Evolutionary conservation across 35 echinoderm and acorn worm genomes (phyloP).

Genomic region (Lytechinus pictus): DNA sequence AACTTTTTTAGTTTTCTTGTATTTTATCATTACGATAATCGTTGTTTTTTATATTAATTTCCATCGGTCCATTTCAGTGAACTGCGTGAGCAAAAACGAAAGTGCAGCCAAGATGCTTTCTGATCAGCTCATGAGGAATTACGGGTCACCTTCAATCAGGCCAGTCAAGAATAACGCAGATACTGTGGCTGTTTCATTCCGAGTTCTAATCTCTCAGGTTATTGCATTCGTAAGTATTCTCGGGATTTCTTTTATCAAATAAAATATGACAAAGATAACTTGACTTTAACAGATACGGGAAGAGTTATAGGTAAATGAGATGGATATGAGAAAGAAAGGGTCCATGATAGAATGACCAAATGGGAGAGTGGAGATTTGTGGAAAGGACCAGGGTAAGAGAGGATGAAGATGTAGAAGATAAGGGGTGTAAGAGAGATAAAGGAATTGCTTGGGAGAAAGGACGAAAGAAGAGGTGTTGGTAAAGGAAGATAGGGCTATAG

Average conservation of each 20-base stretch:
- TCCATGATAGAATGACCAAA: not conserved
- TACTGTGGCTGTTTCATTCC: not conserved
- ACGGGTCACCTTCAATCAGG: not conserved
- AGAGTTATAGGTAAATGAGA: too few relatives aligned
- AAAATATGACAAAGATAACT: too few relatives aligned
- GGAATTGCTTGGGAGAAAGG: not conserved
- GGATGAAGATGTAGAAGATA: not conserved
- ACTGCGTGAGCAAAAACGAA: not conserved
- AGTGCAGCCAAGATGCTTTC: not conserved
- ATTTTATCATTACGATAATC: too few relatives aligned
- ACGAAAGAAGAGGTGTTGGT: not conserved
- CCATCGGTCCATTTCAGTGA: not conserved
- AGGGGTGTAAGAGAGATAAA: not conserved
- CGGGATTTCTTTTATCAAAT: too few relatives aligned
- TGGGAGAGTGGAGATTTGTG: not conserved
- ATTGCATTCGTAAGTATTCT: constrained; percentile 1
- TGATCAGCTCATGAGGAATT: not conserved
- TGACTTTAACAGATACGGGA: too few relatives aligned
- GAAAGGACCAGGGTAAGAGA: too few relatives aligned
- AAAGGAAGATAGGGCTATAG: not conserved
- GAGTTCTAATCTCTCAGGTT: constrained; percentile 1
- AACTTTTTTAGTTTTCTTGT: too few relatives aligned
- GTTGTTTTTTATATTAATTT: not conserved
- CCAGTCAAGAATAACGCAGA: not conserved
- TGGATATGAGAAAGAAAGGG: not conserved